Percentiles rank a stretch among this genome's conserved stretches.
Evolutionary conservation across 2,113 vertebrate species (phyloP).

Genomic region (Gulo gulo): DNA sequence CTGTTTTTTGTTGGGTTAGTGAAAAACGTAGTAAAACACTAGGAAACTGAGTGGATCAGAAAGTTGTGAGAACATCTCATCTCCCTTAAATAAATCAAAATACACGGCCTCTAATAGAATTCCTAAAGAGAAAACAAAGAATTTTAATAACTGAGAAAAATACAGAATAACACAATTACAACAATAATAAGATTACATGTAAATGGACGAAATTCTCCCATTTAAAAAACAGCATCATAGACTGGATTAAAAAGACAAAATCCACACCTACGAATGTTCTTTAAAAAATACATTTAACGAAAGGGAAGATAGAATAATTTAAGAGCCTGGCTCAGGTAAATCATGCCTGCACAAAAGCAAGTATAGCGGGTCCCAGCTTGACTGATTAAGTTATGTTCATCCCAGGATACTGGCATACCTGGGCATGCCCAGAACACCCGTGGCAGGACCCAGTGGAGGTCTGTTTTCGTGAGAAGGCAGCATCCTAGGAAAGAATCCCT

Average conservation of each 20-base stretch:
- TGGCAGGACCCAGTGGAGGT: not conserved
- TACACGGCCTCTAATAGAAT: conserved; percentile 2
- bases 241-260: conserved; percentile 63
- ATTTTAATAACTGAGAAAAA: conserved; percentile 51
- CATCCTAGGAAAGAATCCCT: not conserved
- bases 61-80: conserved; percentile 30
- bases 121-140: conserved; percentile 38
- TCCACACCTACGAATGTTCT: conserved; percentile 12
- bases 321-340: conserved; percentile 37
- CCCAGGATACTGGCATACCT: not conserved
- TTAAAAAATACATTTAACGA: not conserved
- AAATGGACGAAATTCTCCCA: conserved; percentile 51
- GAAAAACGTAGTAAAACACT: conserved; percentile 34
- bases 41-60: conserved; percentile 24
- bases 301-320: not conserved
- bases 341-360: not conserved
- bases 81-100: conserved; percentile 28
- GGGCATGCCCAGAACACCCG: not conserved
- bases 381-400: not conserved
- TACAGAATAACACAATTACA: conserved; percentile 37
- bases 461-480: not conserved
- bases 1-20: not conserved
- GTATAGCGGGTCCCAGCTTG: conserved; percentile 6
- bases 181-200: conserved; percentile 57
- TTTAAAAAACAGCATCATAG: conserved; percentile 36